A percentile compares a stretch with the other conserved stretches of the same genome.
These are phyloP conservation scores for Paralichthys olivaceus DNA, from an alignment of 2,113 vertebrate genomes.

Conservation along the genomic window DNA sequence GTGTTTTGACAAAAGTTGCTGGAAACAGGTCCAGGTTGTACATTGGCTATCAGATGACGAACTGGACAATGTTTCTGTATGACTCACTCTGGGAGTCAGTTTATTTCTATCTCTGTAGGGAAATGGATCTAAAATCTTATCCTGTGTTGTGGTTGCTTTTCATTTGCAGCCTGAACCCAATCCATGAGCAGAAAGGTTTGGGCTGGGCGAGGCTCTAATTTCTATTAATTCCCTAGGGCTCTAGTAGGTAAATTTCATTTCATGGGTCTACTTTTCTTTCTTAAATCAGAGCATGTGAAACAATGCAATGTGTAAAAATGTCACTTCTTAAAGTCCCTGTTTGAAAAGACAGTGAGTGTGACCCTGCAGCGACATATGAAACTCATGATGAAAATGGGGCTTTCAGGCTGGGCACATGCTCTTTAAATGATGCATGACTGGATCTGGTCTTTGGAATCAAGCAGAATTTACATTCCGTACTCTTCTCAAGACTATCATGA, in stretches of 20 bases:
- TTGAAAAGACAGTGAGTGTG: not conserved
- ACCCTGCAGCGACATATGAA: too few relatives aligned
- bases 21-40: slow-evolving; percentile 50
- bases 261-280: not conserved
- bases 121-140: slow-evolving; percentile 37
- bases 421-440: not conserved
- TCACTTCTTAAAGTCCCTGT: slow-evolving; percentile 2
- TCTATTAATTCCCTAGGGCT: slow-evolving; percentile 26
- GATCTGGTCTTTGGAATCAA: not conserved
- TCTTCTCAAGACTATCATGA: too few relatives aligned
- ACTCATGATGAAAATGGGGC: slow-evolving; percentile 14
- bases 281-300: slow-evolving; percentile 1
- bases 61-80: slow-evolving; percentile 41
- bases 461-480: too few relatives aligned
- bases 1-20: slow-evolving; percentile 29
- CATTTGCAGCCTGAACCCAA: slow-evolving; percentile 3
- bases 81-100: slow-evolving; percentile 50
- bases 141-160: slow-evolving; percentile 30
- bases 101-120: slow-evolving; percentile 24
- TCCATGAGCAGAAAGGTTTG: not conserved
- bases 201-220: slow-evolving; percentile 23
- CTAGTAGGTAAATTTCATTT: slow-evolving; percentile 16
- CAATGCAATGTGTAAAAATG: not conserved
- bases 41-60: slow-evolving; percentile 29
- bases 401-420: not conserved